Conservation (phyloP, 37 sponge, comb jelly and placozoan genomes). For the Corticium candelabrum region DNA sequence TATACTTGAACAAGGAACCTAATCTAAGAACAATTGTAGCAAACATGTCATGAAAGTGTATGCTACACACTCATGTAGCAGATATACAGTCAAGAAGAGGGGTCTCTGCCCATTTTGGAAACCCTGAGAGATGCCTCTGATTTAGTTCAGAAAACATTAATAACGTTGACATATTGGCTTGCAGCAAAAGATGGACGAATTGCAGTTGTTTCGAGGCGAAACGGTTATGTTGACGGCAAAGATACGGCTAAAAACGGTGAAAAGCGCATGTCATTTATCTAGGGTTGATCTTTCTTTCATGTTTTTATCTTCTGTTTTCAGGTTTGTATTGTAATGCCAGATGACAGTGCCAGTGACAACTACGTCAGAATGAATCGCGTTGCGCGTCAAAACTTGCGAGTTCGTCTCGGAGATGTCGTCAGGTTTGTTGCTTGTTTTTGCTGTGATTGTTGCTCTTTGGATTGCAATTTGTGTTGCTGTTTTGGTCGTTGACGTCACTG, state of each 20-base stretch:
- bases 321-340: conserved; percentile 94
- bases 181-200: conserved; percentile 97
- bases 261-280: not conserved
- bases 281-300: not conserved
- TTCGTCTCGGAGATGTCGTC: conserved; percentile 81
- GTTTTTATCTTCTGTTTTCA: not conserved
- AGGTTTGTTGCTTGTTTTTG: conserved; percentile 52
- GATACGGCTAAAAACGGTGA: conserved; percentile 82
- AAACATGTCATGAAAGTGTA: no score
- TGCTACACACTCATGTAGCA: not conserved
- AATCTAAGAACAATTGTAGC: no score
- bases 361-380: conserved; percentile 97
- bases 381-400: conserved; percentile 87
- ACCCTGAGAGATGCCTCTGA: no score
- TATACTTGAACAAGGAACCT: no score
- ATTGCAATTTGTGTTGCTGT: no score
- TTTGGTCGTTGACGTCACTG: no score
- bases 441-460: no score
- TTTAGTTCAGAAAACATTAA: no score
- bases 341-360: conserved; percentile 76
- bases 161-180: not conserved
- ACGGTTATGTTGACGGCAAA: conserved; percentile 96
- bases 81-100: no score
- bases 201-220: conserved; percentile 97
- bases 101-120: no score